Evolutionary conservation across 2,113 vertebrate species (phyloP), one percentile per base, ranked within the genome.

Genomic region (chimpanzee (Pan troglodytes)): DNA sequence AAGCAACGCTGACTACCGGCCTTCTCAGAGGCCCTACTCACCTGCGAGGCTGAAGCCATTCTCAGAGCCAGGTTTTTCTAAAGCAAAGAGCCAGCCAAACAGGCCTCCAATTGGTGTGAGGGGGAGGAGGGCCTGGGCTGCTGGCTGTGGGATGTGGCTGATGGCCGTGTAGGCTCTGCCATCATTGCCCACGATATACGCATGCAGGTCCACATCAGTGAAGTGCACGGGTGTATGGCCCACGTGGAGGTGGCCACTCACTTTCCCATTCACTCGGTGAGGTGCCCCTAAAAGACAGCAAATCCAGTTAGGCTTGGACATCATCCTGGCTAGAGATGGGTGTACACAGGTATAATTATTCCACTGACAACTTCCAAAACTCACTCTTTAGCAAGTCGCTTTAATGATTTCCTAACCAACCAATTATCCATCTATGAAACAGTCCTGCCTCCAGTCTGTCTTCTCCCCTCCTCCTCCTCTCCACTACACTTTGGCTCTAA

Each of bases 81-180:
- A 98, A 82, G 99, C 99, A 18, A 99, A 99, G 84, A 99, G 99
- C 99, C 99, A 99, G 1, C 99, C 99, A 5, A 99, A 99, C 16
- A 99, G 98, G 57, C 99, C 99, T 2, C 99, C 99, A 0, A 99
- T 88, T 6, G 99, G 99, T 1, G 99, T 98, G n/a, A 99, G 98
- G 0, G 99, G 99, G 98, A 99, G 99, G 90, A 99, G 98, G 13
- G 99, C 99, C 7, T 99, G 99, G 68, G 99, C 99, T 0, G 99
- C 98, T 0, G 99, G 99, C 97, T 99, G 99, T 0, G 99, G 99
- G 27, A 99, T 98, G 96, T 99, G 98, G 20, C 99, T 99, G 98
- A 99, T 99, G 96, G 99, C 99, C 0, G 99, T 99, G 98, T 99
- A 99, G 5, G 99, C 99, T 83, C 99, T 98, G 68, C 99, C 99